A percentile compares a stretch with the other conserved stretches of the same genome.
Conservation (phyloP, 2,113 vertebrate genomes). For the Arvicanthis niloticus region DNA sequence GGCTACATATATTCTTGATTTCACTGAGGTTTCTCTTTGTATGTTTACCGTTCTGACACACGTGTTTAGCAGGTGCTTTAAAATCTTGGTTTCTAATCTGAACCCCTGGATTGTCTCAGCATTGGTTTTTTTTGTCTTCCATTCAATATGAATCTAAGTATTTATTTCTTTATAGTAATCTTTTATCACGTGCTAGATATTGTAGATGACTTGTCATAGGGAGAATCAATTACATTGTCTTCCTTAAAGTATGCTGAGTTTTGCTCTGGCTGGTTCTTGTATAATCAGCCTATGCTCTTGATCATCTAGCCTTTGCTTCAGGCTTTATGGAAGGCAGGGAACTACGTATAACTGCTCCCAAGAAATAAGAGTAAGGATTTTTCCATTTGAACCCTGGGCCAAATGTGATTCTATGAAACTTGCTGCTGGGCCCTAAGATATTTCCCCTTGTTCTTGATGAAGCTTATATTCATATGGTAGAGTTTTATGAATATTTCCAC, state of each 20-base stretch:
- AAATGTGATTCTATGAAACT: not conserved
- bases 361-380: not conserved
- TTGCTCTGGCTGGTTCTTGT: not conserved
- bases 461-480: not conserved
- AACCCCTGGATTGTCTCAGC: conserved; percentile 18
- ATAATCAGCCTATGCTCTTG: not conserved
- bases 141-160: not conserved
- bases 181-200: not conserved
- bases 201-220: not conserved
- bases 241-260: conserved; percentile 43
- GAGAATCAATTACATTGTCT: conserved; percentile 10
- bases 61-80: conserved; percentile 29
- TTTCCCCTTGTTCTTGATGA: not conserved
- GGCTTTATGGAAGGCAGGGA: not conserved
- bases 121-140: not conserved
- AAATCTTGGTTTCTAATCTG: conserved; percentile 5
- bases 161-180: conserved; percentile 50
- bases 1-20: not conserved
- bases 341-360: no score
- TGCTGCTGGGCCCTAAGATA: no score
- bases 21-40: not conserved
- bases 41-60: conserved; percentile 24
- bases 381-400: not conserved
- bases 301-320: not conserved
- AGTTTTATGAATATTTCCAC: not conserved